A percentile compares a stretch with the other conserved stretches of the same genome.
Conservation (phyloP, 2,797 vertebrate genomes). For the Streptopelia turtur region DNA sequence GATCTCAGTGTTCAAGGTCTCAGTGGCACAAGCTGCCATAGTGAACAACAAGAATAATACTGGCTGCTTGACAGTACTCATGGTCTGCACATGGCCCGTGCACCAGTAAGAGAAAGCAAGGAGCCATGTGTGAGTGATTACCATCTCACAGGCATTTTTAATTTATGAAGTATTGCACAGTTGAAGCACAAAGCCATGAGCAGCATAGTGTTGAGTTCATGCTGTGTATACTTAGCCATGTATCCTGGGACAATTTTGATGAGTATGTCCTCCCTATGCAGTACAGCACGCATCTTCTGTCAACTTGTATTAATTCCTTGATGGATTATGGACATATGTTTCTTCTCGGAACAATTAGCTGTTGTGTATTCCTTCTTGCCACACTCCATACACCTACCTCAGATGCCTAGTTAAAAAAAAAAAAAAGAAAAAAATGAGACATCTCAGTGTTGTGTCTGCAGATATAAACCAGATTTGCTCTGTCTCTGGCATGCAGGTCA, state of each 20-base stretch:
- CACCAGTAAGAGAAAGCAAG: not conserved
- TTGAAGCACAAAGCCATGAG: not conserved
- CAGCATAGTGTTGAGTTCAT: not conserved
- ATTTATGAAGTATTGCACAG: not conserved
- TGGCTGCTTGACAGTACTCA: not conserved
- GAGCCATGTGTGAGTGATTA: not conserved
- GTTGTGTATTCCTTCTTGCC: not conserved
- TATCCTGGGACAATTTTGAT: not conserved
- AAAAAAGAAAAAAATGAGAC: not conserved
- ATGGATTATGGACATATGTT: not conserved
- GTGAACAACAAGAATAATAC: not conserved
- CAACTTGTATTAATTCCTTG: not conserved
- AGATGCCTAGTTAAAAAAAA: not conserved
- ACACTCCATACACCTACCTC: not conserved
- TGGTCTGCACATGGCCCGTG: not conserved
- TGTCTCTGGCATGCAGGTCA: not conserved
- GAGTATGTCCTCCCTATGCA: not conserved
- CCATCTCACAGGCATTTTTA: not conserved
- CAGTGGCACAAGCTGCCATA: not conserved
- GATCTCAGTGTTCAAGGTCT: not conserved
- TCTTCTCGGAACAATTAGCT: not conserved
- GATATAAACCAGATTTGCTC: not conserved
- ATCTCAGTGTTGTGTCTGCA: not conserved
- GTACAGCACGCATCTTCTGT: not conserved
- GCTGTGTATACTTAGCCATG: not conserved